These are phyloP conservation scores for Lycia hirtaria DNA, from an alignment of 2,888 invertebrate species.

Conservation along the genomic window DNA sequence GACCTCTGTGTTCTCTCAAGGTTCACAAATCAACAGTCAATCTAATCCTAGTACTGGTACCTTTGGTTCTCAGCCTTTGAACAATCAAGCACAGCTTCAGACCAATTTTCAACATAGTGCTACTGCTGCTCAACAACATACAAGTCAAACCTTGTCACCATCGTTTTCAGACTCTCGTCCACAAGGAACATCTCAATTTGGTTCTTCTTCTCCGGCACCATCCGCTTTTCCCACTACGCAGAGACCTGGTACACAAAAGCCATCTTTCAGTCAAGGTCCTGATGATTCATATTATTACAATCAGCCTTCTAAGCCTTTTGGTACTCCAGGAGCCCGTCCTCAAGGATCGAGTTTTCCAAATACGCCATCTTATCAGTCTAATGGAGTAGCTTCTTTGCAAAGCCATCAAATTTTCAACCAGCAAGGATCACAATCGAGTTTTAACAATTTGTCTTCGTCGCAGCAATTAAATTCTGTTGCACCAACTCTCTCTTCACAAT, in stretches of 20 bases:
- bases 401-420: conserved; percentile 24
- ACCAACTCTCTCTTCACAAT: conserved; percentile 38
- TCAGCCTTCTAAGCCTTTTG: conserved; percentile 62
- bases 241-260: conserved; percentile 35
- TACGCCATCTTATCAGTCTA: conserved; percentile 53
- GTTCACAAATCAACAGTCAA: conserved; percentile 26
- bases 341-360: conserved; percentile 51
- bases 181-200: conserved; percentile 18
- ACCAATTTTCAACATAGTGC: conserved; percentile 20
- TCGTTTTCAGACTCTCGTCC: conserved; percentile 23
- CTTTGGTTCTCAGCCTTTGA: conserved; percentile 19
- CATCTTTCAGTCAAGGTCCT: conserved; percentile 46
- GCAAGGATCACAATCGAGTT: conserved; percentile 36
- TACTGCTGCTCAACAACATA: conserved; percentile 22
- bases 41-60: conserved; percentile 15
- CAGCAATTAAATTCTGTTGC: conserved; percentile 37
- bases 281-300: conserved; percentile 68
- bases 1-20: conserved; percentile 22
- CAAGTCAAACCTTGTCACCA: conserved; percentile 18
- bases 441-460: conserved; percentile 42
- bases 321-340: conserved; percentile 38
- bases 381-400: conserved; percentile 41
- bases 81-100: conserved; percentile 20
- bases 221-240: conserved; percentile 6
- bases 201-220: conserved; percentile 9